phyloP scores from a whole-genome alignment of 1,140 invertebrate species.

The Ceratitis capitata region DNA sequence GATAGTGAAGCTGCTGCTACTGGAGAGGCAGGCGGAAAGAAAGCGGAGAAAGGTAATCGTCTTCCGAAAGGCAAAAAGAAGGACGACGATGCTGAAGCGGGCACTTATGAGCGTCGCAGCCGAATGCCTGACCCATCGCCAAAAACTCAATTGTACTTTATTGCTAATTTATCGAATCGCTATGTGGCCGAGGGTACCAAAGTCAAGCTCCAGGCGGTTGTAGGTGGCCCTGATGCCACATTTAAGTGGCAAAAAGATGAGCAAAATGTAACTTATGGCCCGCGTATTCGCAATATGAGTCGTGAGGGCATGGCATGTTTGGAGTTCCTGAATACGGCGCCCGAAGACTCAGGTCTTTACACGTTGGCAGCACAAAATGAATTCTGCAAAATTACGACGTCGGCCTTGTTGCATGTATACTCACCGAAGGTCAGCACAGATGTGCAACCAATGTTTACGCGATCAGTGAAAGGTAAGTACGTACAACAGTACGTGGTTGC shows the following conservation, averaged over 20 bases:
- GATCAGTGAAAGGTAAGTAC: slow-evolving; percentile 62
- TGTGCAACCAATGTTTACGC: slow-evolving; percentile 60
- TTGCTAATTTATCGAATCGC: slow-evolving; percentile 60
- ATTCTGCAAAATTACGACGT: slow-evolving; percentile 67
- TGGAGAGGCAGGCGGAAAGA: slow-evolving; percentile 44
- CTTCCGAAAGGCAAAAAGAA: slow-evolving; percentile 52
- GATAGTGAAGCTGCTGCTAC: not conserved
- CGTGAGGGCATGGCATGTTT: slow-evolving; percentile 67
- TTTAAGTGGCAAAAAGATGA: slow-evolving; percentile 63
- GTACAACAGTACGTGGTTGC: not conserved
- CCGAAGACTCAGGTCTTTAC: slow-evolving; percentile 65
- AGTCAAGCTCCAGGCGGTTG: slow-evolving; percentile 61
- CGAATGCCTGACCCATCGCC: slow-evolving; percentile 59
- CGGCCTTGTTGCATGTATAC: slow-evolving; percentile 67
- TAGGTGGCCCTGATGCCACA: slow-evolving; percentile 57
- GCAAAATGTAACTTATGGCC: slow-evolving; percentile 56
- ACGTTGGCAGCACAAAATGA: slow-evolving; percentile 67
- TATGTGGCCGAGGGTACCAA: slow-evolving; percentile 62
- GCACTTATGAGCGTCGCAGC: slow-evolving; percentile 60
- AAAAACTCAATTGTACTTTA: slow-evolving; percentile 63
- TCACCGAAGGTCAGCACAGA: slow-evolving; percentile 57
- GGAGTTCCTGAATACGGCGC: slow-evolving; percentile 66
- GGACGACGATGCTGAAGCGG: slow-evolving; percentile 52
- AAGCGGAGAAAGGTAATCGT: slow-evolving; percentile 48
- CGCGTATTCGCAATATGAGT: slow-evolving; percentile 58